Evolutionary conservation across 2,113 vertebrate genomes (phyloP), one percentile per base, ranked within the genome.

Genomic region (Lipophrys pholis): DNA sequence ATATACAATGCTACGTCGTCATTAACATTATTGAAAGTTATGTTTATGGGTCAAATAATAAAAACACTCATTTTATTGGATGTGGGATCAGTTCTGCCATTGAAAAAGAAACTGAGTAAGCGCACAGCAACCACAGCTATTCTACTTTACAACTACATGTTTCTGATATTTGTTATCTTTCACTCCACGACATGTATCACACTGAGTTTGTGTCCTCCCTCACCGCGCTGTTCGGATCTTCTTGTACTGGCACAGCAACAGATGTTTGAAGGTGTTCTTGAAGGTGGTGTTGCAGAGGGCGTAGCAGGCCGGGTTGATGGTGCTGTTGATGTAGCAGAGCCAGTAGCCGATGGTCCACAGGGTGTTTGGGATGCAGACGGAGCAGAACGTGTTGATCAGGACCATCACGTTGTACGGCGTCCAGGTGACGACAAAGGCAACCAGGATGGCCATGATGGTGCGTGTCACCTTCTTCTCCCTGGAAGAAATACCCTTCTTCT

Each of bases 391-490:
- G 86, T 96, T 97, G 85, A 99, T 97, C 85, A 99, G 94, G 76
- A 99, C 98, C 96, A 99, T 99, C 77, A 99, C 97, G 0, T 99
- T 99, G 89, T 99, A 99, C 0, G 98, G 98, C 0, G 96, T 97
- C 98, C 98, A 99, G 0, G 98, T 99, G 83, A 93, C 93, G 6
- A 93, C 92, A 54, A 94, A 94, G 0, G 90, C 91, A n/a, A 94
- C 86, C 67, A 94, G 87, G 66, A 99, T 98, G 69, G 98, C 98
- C 94, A 98, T 94, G 88, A 99, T 99, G 60, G 97, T 99, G 84
- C 96, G 95, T 1, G 98, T 98, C 62, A 99, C 97, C 83, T 99
- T 99, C 88, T 94, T 98, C 84, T 99, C 98, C 76, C 98, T 92
- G 30, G 95, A 97, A 16, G 96, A 95, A 45, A 93, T 88, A 0